Conservation (phyloP, 2,888 invertebrate species). For the Heliconius ethilla region DNA sequence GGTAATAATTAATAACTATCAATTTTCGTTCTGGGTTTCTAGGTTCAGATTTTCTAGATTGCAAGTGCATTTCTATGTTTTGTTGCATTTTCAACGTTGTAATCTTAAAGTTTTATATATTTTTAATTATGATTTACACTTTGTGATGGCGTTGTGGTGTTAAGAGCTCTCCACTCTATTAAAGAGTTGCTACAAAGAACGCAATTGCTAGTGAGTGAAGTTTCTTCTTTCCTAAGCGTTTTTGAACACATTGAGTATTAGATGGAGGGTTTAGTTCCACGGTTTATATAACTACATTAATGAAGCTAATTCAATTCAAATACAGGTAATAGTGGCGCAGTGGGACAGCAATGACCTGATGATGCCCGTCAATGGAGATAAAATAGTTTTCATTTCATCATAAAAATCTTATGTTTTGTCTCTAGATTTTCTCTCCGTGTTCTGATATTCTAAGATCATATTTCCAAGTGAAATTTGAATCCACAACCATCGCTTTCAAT, state of each 20-base stretch:
- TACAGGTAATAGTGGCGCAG: no score
- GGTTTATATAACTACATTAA: no score
- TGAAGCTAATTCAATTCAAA: no score
- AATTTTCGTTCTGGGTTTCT: slow-evolving; percentile 11
- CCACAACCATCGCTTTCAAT: background rate
- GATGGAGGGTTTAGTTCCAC: no score
- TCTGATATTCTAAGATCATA: background rate
- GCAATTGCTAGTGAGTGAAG: no score
- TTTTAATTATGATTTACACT: background rate
- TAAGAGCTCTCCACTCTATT: background rate
- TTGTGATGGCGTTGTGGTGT: background rate
- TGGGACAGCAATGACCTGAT: no score
- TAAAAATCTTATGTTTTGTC: background rate
- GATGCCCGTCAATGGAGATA: no score
- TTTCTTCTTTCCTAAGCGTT: no score
- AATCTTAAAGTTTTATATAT: background rate
- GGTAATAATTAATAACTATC: background rate
- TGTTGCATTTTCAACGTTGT: background rate
- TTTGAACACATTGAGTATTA: no score
- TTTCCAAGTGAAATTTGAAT: background rate
- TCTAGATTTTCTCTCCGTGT: background rate
- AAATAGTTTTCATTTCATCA: no score
- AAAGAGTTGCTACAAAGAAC: no score
- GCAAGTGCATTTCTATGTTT: background rate
- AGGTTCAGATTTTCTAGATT: slow-evolving; percentile 3